Conservation (phyloP, 2,888 invertebrate species). For the Clostera curtula region DNA sequence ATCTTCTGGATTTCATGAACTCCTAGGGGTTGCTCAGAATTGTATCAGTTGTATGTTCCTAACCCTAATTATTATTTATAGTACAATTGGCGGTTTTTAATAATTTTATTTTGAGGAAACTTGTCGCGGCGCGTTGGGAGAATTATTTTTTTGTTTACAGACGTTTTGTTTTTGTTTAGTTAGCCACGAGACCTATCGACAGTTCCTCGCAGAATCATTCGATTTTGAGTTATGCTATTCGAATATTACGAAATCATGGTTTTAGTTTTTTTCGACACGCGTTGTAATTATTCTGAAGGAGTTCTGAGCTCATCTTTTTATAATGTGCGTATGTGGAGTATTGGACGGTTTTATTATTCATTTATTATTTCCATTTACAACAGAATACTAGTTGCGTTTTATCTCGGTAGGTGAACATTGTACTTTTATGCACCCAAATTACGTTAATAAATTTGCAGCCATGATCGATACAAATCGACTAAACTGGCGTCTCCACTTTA, state of each 20-base stretch:
- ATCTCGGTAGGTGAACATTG: too few species aligned
- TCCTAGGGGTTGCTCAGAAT: conserved; percentile 63
- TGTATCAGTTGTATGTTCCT: conserved; percentile 65
- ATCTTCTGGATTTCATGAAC: conserved; percentile 60
- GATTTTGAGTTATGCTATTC: conserved; percentile 17
- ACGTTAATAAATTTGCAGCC: too few species aligned
- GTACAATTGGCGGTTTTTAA: conserved; percentile 48
- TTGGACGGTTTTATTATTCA: conserved; percentile 68
- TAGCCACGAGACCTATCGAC: too few species aligned
- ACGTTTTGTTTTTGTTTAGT: conserved; percentile 20
- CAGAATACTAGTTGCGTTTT: too few species aligned
- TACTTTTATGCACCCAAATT: too few species aligned
- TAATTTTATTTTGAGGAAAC: conserved; percentile 45
- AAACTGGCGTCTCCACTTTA: conserved; percentile 37
- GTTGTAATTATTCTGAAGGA: conserved; percentile 14
- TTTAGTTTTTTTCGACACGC: conserved; percentile 14
- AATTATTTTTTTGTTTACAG: conserved; percentile 34
- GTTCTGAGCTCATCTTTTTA: conserved; percentile 39
- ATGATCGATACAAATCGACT: conserved; percentile 19
- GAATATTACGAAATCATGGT: conserved; percentile 13
- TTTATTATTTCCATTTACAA: conserved; percentile 68
- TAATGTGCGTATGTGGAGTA: conserved; percentile 29
- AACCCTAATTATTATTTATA: conserved; percentile 61
- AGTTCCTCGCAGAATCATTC: conserved; percentile 28
- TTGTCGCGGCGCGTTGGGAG: conserved; percentile 44